Evolutionary conservation across 2,113 vertebrate genomes (phyloP).

Genomic region (Xiphias gladius): DNA sequence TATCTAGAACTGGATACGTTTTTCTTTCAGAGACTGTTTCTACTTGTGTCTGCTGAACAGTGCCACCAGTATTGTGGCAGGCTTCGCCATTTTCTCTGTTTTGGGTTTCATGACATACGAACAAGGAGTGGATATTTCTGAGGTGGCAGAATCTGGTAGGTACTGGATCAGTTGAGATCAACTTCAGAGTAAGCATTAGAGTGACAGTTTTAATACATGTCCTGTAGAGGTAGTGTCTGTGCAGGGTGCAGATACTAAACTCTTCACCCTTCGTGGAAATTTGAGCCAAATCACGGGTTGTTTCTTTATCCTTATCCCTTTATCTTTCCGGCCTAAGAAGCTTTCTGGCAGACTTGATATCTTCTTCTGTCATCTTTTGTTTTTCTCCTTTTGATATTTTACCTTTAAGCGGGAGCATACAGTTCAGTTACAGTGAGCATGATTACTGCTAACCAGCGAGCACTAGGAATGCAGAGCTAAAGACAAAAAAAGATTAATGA

Average conservation of each 20-base stretch:
- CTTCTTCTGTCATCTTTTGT: background rate
- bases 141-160: constrained; percentile 88
- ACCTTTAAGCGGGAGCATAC: background rate
- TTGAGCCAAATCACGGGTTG: background rate
- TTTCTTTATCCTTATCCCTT: background rate
- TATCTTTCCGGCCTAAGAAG: background rate
- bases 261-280: background rate
- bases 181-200: background rate
- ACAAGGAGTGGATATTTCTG: constrained; percentile 86
- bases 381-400: constrained; percentile 1
- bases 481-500: background rate
- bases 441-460: constrained; percentile 1
- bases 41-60: constrained; percentile 91
- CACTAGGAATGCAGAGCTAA: background rate
- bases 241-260: too few species aligned
- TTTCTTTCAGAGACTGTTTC: constrained; percentile 86
- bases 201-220: background rate
- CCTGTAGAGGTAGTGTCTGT: background rate
- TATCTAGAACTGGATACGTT: background rate
- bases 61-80: constrained; percentile 88
- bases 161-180: background rate
- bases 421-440: background rate
- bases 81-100: constrained; percentile 92
- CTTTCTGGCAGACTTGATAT: background rate
- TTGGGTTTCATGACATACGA: constrained; percentile 89